Evolutionary conservation across 2,113 vertebrate species (phyloP), one percentile per base, ranked within the genome.

Genomic region (Pteruthius melanotis): DNA sequence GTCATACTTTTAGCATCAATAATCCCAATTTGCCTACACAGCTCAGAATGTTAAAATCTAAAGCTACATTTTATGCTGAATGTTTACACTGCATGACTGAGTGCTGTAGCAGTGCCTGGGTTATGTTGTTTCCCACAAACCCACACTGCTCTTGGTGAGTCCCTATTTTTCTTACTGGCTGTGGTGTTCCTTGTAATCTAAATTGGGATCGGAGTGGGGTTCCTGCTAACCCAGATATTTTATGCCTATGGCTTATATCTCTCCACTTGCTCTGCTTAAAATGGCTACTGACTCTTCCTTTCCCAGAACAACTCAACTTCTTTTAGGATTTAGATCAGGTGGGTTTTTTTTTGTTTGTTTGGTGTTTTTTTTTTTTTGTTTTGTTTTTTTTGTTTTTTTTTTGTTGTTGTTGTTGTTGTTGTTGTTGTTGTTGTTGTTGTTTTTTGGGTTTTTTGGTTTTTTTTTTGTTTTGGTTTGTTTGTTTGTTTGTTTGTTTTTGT

Each of bases 81-180:
- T 35, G 7, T 17, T 10, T 87, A 20, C 9, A 19, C 5, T 54
- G 7, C 3, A 3, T 54, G 84, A 26, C 3, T 13, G 15, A 75
- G 26, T 18, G 15, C 2, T 1, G 3, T 26, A 82, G 7, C 0
- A 4, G 18, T 35, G 24, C 23, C 35, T 72, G 53, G 54, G 5
- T 7, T 64, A 26, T 14, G 9, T 12, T 69, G 2, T 60, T 78
- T 88, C 47, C 24, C n/a, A n/a, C 19, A 83, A 68, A 5, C 0
- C 2, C 26, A 45, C 5, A 2, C 17, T 54, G 5, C 4, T 90
- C 27, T 56, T 57, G 24, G 10, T 14, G 3, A 17, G 3, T 44
- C 2, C 2, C 3, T 40, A 2, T 53, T 79, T 75, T 85, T 75
- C 23, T 59, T 45, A 23, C 7, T 70, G 8, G 5, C 7, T 44